Percentiles rank a stretch among this genome's conserved stretches.
These are phyloP conservation scores for Petrocephalus schoutedeni DNA, from an alignment of 2,797 vertebrate species.

Conservation along the genomic window DNA sequence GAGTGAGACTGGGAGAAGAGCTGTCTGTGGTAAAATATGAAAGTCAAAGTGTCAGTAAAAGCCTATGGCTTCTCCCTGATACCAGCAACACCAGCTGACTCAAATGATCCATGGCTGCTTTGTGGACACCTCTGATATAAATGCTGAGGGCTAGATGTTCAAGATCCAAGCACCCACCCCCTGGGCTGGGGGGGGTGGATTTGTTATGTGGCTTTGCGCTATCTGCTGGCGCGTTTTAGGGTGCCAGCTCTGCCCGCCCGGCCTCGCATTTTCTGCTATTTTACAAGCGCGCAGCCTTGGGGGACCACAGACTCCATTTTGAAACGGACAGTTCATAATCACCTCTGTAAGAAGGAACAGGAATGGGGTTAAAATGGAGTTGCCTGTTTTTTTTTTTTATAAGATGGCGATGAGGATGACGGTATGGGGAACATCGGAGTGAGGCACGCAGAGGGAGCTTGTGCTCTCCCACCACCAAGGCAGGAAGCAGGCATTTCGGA, in stretches of 20 bases:
- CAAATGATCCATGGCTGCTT: constrained; percentile 72
- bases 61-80: constrained; percentile 72
- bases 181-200: constrained; percentile 43
- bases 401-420: constrained; percentile 10
- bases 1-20: constrained; percentile 59
- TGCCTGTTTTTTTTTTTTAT: constrained; percentile 24
- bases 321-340: constrained; percentile 76
- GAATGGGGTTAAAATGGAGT: constrained; percentile 30
- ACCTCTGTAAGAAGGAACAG: constrained; percentile 56
- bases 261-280: constrained; percentile 71
- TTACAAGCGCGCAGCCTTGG: constrained; percentile 69
- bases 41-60: constrained; percentile 66
- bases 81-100: constrained; percentile 68
- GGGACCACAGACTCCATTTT: constrained; percentile 69
- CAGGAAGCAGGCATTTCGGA: not conserved
- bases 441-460: not conserved
- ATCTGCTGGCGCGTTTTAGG: constrained; percentile 36
- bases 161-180: constrained; percentile 60
- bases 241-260: constrained; percentile 54
- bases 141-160: constrained; percentile 72
- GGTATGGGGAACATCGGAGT: not conserved
- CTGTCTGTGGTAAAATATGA: constrained; percentile 74
- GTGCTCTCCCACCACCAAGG: not conserved
- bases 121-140: constrained; percentile 72
- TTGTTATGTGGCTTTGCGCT: constrained; percentile 53